Evolutionary conservation across 2,888 invertebrate genomes (phyloP).

Genomic region (Leucania comma): DNA sequence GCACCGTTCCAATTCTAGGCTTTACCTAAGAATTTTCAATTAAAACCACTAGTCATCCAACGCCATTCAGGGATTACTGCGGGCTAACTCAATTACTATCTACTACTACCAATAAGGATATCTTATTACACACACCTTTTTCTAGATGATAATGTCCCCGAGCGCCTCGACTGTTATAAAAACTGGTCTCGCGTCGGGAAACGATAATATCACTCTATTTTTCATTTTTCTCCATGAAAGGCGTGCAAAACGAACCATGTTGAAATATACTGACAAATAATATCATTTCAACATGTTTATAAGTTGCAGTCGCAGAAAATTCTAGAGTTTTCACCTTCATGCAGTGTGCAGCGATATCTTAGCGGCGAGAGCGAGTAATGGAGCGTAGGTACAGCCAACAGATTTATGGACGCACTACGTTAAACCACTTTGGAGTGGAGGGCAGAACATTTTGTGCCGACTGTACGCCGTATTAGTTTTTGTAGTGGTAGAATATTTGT

Average conservation of each 20-base stretch:
- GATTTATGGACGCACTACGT: conserved; percentile 73
- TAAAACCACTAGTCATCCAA: conserved; percentile 45
- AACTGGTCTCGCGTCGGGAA: conserved; percentile 30
- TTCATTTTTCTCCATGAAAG: conserved; percentile 52
- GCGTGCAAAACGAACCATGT: conserved; percentile 33
- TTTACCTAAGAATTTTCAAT: conserved; percentile 57
- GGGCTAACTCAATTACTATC: conserved; percentile 36
- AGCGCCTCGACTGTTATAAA: conserved; percentile 23
- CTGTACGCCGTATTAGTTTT: conserved; percentile 61
- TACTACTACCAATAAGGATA: conserved; percentile 35
- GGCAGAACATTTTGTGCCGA: conserved; percentile 63
- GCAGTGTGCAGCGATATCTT: conserved; percentile 58
- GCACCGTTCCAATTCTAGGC: conserved; percentile 52
- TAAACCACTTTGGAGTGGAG: conserved; percentile 62
- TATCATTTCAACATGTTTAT: conserved; percentile 65
- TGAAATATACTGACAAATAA: conserved; percentile 66
- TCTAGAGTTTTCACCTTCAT: conserved; percentile 64
- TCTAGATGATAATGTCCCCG: conserved; percentile 21
- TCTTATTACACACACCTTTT: conserved; percentile 44
- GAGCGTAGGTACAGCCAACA: conserved; percentile 70
- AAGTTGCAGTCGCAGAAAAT: conserved; percentile 63
- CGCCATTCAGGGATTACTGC: conserved; percentile 50
- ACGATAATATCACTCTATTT: conserved; percentile 40
- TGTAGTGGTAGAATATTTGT: conserved; percentile 51
- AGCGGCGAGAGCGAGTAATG: conserved; percentile 72